A percentile compares a stretch with the other conserved stretches of the same genome.
These are phyloP conservation scores for Linurgus olivaceus DNA, from an alignment of 2,797 vertebrate genomes.

Conservation along the genomic window DNA sequence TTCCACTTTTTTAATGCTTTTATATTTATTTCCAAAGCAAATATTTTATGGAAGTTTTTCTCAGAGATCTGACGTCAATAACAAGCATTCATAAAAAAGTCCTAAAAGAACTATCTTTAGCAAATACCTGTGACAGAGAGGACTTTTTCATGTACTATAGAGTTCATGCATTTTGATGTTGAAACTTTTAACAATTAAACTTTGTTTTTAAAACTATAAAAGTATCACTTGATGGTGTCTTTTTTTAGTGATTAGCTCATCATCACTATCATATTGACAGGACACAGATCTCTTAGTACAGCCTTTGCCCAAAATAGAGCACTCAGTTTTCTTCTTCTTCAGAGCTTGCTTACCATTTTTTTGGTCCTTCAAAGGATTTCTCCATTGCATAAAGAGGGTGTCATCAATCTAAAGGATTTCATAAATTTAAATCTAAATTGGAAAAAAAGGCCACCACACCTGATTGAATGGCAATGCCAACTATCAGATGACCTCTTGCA, in stretches of 20 bases:
- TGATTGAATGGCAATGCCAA: background rate
- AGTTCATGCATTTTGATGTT: constrained; percentile 3
- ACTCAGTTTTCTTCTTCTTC: background rate
- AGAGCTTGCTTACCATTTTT: background rate
- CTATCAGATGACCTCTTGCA: background rate
- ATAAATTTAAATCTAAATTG: background rate
- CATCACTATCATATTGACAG: background rate
- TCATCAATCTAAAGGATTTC: background rate
- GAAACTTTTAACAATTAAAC: constrained; percentile 50
- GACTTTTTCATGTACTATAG: background rate
- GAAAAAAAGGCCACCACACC: background rate
- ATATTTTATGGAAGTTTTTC: background rate
- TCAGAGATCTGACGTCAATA: constrained; percentile 10
- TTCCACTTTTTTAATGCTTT: constrained; percentile 51
- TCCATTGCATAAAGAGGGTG: background rate
- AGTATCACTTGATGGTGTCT: background rate
- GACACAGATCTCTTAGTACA: background rate
- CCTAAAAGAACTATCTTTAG: background rate
- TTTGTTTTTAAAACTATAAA: background rate
- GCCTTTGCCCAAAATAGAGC: background rate
- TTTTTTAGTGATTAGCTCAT: background rate
- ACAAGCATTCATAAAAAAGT: background rate
- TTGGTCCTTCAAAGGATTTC: background rate
- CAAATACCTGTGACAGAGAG: background rate
- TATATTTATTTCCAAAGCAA: constrained; percentile 60